These are phyloP conservation scores for Limonius californicus DNA, from an alignment of 1,140 invertebrate species.

Conservation along the genomic window DNA sequence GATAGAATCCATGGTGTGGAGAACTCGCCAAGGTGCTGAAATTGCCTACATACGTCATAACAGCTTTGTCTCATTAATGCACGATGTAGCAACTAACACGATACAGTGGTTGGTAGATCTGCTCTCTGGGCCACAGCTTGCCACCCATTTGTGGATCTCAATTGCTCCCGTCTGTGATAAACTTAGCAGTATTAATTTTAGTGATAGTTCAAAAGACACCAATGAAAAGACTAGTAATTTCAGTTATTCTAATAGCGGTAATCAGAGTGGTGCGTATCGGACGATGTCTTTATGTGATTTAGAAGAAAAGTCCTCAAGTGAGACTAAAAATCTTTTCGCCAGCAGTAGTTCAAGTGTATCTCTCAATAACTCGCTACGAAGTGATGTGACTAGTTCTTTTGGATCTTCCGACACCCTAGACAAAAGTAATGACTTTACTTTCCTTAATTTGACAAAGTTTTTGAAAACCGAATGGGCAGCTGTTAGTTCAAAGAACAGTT, in stretches of 20 bases:
- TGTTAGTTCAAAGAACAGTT: background rate
- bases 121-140: slow-evolving; percentile 62
- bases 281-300: background rate
- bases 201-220: background rate
- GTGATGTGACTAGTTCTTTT: background rate
- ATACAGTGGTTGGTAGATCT: slow-evolving; percentile 60
- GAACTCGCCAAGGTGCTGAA: slow-evolving; percentile 62
- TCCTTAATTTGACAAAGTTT: slow-evolving; percentile 17
- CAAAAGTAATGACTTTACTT: slow-evolving; percentile 18
- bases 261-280: background rate
- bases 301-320: background rate
- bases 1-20: slow-evolving; percentile 72
- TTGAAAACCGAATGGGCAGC: slow-evolving; percentile 5
- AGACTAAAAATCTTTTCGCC: background rate
- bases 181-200: slow-evolving; percentile 30
- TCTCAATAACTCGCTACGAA: background rate
- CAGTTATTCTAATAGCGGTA: background rate
- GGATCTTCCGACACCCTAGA: background rate
- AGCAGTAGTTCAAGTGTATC: slow-evolving; percentile 9
- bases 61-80: slow-evolving; percentile 56
- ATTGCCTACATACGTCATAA: slow-evolving; percentile 52
- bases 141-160: slow-evolving; percentile 65
- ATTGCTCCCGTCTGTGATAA: slow-evolving; percentile 41
- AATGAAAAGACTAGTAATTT: background rate
- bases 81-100: slow-evolving; percentile 52